These are phyloP conservation scores for Lutjanus argentimaculatus DNA, from an alignment of 2,797 vertebrate species.

Conservation along the genomic window DNA sequence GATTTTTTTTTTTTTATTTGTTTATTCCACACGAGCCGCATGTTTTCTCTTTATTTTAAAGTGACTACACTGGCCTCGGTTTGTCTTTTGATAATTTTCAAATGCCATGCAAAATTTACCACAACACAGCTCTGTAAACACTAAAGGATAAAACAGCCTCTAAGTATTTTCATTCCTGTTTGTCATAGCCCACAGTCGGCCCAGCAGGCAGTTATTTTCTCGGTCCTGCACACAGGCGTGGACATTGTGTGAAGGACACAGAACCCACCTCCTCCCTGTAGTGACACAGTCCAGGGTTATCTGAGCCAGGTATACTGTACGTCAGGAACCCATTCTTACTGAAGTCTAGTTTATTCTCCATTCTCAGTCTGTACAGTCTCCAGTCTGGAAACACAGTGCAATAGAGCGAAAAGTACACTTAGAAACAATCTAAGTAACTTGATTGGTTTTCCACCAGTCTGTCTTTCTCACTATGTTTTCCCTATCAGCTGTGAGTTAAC, in stretches of 20 bases:
- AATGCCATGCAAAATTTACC: background rate
- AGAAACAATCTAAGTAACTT: background rate
- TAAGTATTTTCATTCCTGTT: conserved; percentile 5
- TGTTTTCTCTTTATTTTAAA: conserved; percentile 5
- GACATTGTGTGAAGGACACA: conserved; percentile 5
- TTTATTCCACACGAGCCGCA: conserved; percentile 6
- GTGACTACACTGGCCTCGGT: background rate
- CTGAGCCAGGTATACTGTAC: conserved; percentile 41
- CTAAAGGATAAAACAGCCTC: background rate
- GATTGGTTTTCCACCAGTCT: background rate
- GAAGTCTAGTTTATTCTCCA: background rate
- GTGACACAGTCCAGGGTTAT: conserved; percentile 60
- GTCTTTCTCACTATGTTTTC: background rate
- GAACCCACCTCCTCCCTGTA: background rate
- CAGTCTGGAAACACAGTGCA: background rate
- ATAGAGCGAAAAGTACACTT: background rate
- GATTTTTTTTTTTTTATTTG: conserved; percentile 35
- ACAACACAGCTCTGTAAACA: background rate
- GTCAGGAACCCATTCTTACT: conserved; percentile 13
- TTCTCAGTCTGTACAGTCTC: background rate
- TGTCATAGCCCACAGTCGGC: background rate
- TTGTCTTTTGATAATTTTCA: conserved; percentile 20
- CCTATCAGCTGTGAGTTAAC: conserved; percentile 53
- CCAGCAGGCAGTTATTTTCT: background rate
- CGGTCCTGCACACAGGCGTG: background rate